Evolutionary conservation across 2,113 vertebrate genomes (phyloP).

Genomic region (Syngnathus scovelli): DNA sequence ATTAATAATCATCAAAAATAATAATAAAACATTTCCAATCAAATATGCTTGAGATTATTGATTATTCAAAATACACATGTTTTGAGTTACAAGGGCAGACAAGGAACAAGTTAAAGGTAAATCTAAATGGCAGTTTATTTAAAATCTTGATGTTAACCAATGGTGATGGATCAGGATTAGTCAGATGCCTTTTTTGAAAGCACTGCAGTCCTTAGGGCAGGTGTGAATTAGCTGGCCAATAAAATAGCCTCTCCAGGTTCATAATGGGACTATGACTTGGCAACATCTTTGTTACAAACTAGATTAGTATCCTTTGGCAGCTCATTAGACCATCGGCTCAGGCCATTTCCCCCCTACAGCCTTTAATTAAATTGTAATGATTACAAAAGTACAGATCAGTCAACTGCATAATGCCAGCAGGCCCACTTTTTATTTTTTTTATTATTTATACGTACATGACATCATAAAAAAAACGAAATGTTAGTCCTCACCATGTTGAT

Average conservation of each 20-base stretch:
- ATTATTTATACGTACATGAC: constrained; percentile 23
- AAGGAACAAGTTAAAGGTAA: not conserved
- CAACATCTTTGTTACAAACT: constrained; percentile 72
- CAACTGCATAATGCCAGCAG: constrained; percentile 61
- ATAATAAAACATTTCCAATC: too few species aligned
- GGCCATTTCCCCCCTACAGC: constrained; percentile 64
- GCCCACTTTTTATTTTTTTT: constrained; percentile 48
- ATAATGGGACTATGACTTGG: constrained; percentile 60
- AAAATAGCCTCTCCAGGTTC: constrained; percentile 43
- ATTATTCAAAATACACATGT: too few species aligned
- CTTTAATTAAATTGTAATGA: constrained; percentile 75
- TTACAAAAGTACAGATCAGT: constrained; percentile 69
- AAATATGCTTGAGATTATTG: too few species aligned
- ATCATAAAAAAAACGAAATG: constrained; percentile 21
- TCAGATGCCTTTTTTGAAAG: constrained; percentile 53
- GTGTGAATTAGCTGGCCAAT: constrained; percentile 59
- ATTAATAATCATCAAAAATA: too few species aligned
- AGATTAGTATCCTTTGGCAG: constrained; percentile 72
- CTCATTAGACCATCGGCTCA: constrained; percentile 72
- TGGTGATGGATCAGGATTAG: constrained; percentile 58
- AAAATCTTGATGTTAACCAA: constrained; percentile 49
- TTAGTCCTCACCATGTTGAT: constrained; percentile 34
- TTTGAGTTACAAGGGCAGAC: too few species aligned
- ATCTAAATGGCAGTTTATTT: constrained; percentile 4
- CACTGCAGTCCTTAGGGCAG: constrained; percentile 53